Base-by-base conservation (phyloP, 2,888 invertebrate species). In the Platerodrilus igneus region DNA sequence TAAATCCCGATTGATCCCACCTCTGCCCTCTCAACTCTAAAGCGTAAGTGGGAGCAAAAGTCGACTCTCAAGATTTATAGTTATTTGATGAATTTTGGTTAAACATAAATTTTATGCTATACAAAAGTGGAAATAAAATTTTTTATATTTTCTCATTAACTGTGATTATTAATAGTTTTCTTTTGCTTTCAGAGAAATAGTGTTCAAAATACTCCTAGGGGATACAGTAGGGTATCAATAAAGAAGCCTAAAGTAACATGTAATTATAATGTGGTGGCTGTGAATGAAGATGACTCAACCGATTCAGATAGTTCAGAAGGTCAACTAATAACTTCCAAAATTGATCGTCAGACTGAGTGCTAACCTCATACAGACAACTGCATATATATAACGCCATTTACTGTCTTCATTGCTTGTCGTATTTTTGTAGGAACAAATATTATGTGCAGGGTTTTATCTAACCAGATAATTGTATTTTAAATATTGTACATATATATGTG, bases 241-340 rank as follows among this genome's bases (percentile, higher is more conserved):
- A 67, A 67, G 52, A 68, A 69, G 47, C 68, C 69, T 27, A 68
- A 68, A 56, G 68, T 69, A 35, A 69, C 69, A 31, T 69, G 69
- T 52, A 69, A 69, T 49, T 69, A 69, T 57, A 69, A 69, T 47
- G 67, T 69, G 40, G 68, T 69, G 41, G 62, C 68, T 41, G 67
- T 68, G 46, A 67, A 66, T 52, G 55, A 57, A 45, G 67, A 66
- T 30, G 67, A 68, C 50, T 62, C 63, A 11, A 64, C 62, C 52
- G 68, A 68, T 55, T 62, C 65, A 13, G 66, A 67, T 47, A 64
- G 61, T 54, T 63, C 66, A 29, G 66, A 66, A 44, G 63, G 62
- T 21, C 64, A 62, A 9, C 52, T 65, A 28, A 62, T 62, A 45
- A 57, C 55, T 42, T 51, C 53, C 45, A 45, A 63, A 59, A 53